phyloP scores from a whole-genome alignment of 1,140 invertebrate species.

The Leptonema lineaticorne region DNA sequence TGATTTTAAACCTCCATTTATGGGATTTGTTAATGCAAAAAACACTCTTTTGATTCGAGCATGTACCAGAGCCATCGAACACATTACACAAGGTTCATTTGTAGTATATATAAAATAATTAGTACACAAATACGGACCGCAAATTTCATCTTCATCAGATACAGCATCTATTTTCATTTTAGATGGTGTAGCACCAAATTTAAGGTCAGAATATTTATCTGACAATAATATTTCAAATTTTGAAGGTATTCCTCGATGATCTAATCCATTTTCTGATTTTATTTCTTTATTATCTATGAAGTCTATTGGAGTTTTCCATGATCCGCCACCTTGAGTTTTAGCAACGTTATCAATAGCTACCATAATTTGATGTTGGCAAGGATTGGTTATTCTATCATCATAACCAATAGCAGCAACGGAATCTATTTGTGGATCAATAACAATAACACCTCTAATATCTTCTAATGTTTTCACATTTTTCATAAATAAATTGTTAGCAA shows the following conservation, averaged over 20 bases:
- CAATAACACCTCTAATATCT: conserved; percentile 57
- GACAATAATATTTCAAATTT: conserved; percentile 32
- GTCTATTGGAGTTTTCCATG: conserved; percentile 55
- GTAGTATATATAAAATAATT: conserved; percentile 83
- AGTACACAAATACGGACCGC: conserved; percentile 82
- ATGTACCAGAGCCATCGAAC: conserved; percentile 92
- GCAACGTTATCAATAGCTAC: conserved; percentile 84
- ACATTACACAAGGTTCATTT: conserved; percentile 89
- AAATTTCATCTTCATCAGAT: neutral
- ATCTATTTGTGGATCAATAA: conserved; percentile 66
- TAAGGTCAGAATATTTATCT: conserved; percentile 39
- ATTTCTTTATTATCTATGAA: neutral
- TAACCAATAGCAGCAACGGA: conserved; percentile 67
- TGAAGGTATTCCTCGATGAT: conserved; percentile 41
- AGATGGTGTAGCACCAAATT: conserved; percentile 42
- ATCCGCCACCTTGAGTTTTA: conserved; percentile 76
- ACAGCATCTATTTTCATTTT: conserved; percentile 21
- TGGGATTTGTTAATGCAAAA: conserved; percentile 61
- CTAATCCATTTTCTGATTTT: neutral
- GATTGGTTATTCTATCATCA: conserved; percentile 63
- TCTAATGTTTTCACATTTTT: conserved; percentile 37
- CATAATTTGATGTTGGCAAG: conserved; percentile 84
- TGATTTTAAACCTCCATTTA: conserved; percentile 70
- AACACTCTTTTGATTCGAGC: conserved; percentile 82
- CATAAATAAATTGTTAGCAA: conserved; percentile 37